These are phyloP conservation scores for Coccyzus lansbergi DNA, from an alignment of 2,797 vertebrate species.

Conservation along the genomic window DNA sequence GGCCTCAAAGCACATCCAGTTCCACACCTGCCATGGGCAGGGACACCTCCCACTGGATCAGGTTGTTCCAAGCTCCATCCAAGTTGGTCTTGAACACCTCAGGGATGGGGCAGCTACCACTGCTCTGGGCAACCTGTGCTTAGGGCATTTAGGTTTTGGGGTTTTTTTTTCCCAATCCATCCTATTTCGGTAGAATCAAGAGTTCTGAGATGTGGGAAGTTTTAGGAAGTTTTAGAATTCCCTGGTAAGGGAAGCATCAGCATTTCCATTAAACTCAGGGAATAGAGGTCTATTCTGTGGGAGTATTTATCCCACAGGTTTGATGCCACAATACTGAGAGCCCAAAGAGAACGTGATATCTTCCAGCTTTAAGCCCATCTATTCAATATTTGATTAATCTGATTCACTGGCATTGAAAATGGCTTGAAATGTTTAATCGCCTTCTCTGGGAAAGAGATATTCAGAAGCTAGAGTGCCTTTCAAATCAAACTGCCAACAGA, in stretches of 20 bases:
- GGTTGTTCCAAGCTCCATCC: no score
- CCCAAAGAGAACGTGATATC: background rate
- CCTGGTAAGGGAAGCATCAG: background rate
- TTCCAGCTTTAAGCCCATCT: background rate
- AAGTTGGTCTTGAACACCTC: no score
- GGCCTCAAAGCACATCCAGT: no score
- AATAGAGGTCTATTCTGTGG: background rate
- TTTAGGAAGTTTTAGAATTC: background rate
- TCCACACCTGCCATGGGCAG: no score
- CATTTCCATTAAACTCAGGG: background rate
- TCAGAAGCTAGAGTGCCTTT: conserved; percentile 8
- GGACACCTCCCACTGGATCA: no score
- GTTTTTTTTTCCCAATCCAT: background rate
- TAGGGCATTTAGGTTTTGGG: background rate
- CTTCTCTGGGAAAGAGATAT: background rate
- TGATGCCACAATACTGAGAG: background rate
- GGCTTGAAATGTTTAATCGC: background rate
- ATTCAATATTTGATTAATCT: conserved; percentile 22
- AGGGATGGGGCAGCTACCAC: no score
- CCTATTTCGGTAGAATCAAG: background rate
- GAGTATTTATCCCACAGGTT: background rate
- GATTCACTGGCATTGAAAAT: conserved; percentile 21
- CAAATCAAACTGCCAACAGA: background rate
- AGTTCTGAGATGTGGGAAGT: background rate
- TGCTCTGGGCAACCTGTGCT: background rate